A percentile compares a stretch with the other conserved stretches of the same genome.
Evolutionary conservation across 2,797 vertebrate species (phyloP).

Genomic region (Acanthopagrus latus): DNA sequence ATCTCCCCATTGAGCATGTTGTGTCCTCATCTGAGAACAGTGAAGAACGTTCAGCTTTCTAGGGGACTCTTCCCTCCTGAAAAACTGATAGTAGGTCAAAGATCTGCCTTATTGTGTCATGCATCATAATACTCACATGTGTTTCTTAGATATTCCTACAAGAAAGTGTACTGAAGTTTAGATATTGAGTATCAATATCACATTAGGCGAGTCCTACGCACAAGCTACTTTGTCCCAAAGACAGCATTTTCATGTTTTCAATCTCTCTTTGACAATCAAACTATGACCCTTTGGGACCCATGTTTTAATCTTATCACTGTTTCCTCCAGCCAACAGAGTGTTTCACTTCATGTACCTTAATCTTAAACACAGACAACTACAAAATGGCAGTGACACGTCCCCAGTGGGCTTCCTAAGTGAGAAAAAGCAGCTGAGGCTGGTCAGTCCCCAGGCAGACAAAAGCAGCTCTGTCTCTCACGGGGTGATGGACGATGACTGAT

Average conservation of each 20-base stretch:
- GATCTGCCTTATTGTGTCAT: not conserved
- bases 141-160: not conserved
- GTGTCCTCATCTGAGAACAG: conserved; percentile 43
- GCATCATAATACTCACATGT: conserved; percentile 1
- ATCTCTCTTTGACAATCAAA: conserved; percentile 14
- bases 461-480: conserved; percentile 67
- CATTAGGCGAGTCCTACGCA: not conserved
- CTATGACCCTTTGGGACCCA: not conserved
- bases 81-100: not conserved
- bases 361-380: conserved; percentile 65
- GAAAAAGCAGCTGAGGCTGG: conserved; percentile 70
- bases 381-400: conserved; percentile 63
- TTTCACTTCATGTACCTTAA: conserved; percentile 62
- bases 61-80: not conserved
- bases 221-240: not conserved
- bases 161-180: conserved; percentile 3
- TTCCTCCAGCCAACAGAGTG: conserved; percentile 63
- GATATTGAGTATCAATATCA: conserved; percentile 10
- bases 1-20: conserved; percentile 42
- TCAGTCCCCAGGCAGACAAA: conserved; percentile 68
- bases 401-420: conserved; percentile 57
- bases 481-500: conserved; percentile 81
- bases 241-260: not conserved
- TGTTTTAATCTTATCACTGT: conserved; percentile 66
- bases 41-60: conserved; percentile 9